A percentile compares a stretch with the other conserved stretches of the same genome.
Conservation (phyloP, 1,140 invertebrate genomes). For the Chrysoperla carnea region DNA sequence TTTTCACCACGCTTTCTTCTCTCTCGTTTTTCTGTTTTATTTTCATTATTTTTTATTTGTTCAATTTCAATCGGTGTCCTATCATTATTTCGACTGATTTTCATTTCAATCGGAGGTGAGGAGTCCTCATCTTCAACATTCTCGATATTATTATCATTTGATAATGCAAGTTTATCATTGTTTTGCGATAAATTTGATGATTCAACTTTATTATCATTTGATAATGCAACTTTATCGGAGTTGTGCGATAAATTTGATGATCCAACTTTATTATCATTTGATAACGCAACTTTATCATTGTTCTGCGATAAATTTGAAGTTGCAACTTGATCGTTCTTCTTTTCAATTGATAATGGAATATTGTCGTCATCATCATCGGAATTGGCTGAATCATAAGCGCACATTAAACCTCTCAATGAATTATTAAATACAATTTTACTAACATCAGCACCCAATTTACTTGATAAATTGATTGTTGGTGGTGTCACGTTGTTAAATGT, state of each 20-base stretch:
- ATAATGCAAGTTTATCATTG: no score
- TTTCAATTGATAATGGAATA: constrained; percentile 3
- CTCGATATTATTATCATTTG: no score
- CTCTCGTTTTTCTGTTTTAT: constrained; percentile 5
- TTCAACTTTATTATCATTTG: neutral
- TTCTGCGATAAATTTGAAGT: no score
- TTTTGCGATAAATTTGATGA: no score
- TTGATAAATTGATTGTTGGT: neutral
- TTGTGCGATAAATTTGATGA: no score
- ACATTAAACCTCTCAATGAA: constrained; percentile 29
- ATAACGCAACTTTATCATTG: no score
- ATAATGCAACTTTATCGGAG: constrained; percentile 5
- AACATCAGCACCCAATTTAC: neutral
- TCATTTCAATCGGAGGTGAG: no score
- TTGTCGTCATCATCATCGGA: constrained; percentile 21
- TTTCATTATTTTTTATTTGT: constrained; percentile 2
- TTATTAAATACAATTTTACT: constrained; percentile 21
- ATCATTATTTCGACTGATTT: no score
- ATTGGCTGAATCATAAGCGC: constrained; percentile 27
- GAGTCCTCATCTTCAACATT: no score
- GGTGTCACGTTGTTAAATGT: neutral
- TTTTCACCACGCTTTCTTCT: constrained; percentile 2
- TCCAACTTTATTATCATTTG: no score
- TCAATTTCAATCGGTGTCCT: neutral
- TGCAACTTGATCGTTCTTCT: no score